phyloP scores from a whole-genome alignment of 2,888 invertebrate species.

The Ophonus ardosiacus region DNA sequence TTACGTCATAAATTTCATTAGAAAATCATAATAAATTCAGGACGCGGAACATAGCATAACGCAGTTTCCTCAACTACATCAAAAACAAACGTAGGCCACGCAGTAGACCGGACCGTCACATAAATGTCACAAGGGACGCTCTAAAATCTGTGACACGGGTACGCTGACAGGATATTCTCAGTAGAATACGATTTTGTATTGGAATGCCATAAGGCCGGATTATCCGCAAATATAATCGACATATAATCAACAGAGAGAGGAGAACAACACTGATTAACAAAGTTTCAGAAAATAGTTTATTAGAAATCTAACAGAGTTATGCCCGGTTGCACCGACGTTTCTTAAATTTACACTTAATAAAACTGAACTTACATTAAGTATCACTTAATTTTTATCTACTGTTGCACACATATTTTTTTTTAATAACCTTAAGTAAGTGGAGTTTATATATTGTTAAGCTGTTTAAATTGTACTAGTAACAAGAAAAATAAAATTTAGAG shows the following conservation, averaged over 20 bases:
- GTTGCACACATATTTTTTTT: too few relatives aligned
- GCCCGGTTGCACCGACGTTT: too few relatives aligned
- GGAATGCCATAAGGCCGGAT: neutral
- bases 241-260: neutral
- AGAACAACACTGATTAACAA: too few relatives aligned
- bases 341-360: too few relatives aligned
- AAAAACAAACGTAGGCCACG: conserved; percentile 28
- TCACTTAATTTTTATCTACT: too few relatives aligned
- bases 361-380: too few relatives aligned
- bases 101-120: conserved; percentile 30
- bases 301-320: too few relatives aligned
- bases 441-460: too few relatives aligned
- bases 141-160: conserved; percentile 55
- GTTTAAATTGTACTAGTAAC: too few relatives aligned
- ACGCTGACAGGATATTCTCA: conserved; percentile 52
- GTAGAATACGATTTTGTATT: neutral
- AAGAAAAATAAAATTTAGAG: too few relatives aligned
- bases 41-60: neutral
- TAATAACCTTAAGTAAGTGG: too few relatives aligned
- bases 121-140: conserved; percentile 52
- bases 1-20: conserved; percentile 46
- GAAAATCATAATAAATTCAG: conserved; percentile 43
- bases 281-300: too few relatives aligned
- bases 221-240: neutral
- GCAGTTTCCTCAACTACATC: conserved; percentile 32